Evolutionary conservation across 2,888 invertebrate genomes (phyloP).

Genomic region (Bembecia ichneumoniformis): DNA sequence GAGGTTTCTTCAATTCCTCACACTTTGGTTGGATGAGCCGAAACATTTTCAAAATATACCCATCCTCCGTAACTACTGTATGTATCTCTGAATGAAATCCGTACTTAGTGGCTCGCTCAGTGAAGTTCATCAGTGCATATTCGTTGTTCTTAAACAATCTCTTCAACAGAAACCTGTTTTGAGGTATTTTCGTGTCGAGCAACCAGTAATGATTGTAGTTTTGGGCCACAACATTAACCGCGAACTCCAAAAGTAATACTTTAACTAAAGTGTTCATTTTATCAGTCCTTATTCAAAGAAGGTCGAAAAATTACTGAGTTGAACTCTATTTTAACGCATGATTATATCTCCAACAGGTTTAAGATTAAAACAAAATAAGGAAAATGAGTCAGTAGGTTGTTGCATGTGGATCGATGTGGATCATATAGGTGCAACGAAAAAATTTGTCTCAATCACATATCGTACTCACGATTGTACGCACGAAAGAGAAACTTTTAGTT

Average conservation of each 20-base stretch:
- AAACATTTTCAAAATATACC: slow-evolving; percentile 1
- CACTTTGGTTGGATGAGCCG: neutral
- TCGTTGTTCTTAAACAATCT: neutral
- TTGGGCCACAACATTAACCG: neutral
- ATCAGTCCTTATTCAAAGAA: neutral
- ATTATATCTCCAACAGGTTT: too few species aligned
- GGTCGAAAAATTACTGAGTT: neutral
- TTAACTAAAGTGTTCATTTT: neutral
- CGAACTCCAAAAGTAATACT: neutral
- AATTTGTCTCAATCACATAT: too few species aligned
- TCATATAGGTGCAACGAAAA: too few species aligned
- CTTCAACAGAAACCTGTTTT: neutral
- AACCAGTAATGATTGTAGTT: neutral
- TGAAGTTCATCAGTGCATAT: slow-evolving; percentile 1
- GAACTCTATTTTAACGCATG: neutral
- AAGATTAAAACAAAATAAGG: too few species aligned
- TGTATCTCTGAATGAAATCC: neutral
- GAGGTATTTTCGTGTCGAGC: neutral
- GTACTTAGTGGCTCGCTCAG: slow-evolving; percentile 1
- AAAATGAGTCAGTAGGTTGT: too few species aligned
- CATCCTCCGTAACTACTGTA: neutral
- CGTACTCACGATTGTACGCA: too few species aligned
- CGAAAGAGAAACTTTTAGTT: too few species aligned
- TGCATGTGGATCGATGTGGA: too few species aligned
- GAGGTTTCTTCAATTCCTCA: neutral